Conservation (phyloP, 2,797 vertebrate genomes). For the Galaxias olidus region DNA sequence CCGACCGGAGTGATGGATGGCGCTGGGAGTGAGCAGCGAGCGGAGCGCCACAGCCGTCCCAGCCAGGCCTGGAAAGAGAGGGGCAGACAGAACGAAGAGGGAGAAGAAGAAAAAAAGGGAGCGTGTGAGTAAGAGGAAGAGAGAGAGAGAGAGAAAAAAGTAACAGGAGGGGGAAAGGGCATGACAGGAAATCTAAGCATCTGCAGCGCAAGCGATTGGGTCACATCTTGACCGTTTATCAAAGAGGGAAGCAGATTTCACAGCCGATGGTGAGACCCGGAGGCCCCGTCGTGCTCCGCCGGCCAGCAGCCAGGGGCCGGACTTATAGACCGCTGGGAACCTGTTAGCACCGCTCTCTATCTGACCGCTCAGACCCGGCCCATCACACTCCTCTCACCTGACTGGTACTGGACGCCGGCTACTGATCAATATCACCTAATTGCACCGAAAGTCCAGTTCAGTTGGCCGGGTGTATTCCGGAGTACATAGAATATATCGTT, state of each 20-base stretch:
- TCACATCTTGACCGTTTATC: constrained; percentile 77
- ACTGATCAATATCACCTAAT: too few species aligned
- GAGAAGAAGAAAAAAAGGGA: background rate
- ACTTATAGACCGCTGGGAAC: constrained; percentile 65
- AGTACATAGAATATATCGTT: too few species aligned
- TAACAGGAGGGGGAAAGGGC: constrained; percentile 46
- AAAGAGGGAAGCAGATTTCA: constrained; percentile 78
- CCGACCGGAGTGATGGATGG: constrained; percentile 64
- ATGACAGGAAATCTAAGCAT: constrained; percentile 78
- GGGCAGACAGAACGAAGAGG: constrained; percentile 32
- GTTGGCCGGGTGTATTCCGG: too few species aligned
- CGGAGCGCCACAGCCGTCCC: constrained; percentile 59
- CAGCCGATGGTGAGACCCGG: constrained; percentile 74
- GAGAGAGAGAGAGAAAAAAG: constrained; percentile 27
- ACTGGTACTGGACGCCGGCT: too few species aligned
- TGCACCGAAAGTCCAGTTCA: too few species aligned
- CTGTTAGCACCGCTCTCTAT: constrained; percentile 46
- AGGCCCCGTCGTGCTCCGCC: constrained; percentile 62
- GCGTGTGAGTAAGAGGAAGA: constrained; percentile 35
- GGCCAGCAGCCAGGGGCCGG: constrained; percentile 55
- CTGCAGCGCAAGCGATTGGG: constrained; percentile 79
- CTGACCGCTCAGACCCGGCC: constrained; percentile 15
- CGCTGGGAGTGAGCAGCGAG: constrained; percentile 52
- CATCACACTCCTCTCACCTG: too few species aligned
- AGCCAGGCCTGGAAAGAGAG: constrained; percentile 52